Conservation (phyloP, 2,113 vertebrate species). For the Isichthys henryi region DNA sequence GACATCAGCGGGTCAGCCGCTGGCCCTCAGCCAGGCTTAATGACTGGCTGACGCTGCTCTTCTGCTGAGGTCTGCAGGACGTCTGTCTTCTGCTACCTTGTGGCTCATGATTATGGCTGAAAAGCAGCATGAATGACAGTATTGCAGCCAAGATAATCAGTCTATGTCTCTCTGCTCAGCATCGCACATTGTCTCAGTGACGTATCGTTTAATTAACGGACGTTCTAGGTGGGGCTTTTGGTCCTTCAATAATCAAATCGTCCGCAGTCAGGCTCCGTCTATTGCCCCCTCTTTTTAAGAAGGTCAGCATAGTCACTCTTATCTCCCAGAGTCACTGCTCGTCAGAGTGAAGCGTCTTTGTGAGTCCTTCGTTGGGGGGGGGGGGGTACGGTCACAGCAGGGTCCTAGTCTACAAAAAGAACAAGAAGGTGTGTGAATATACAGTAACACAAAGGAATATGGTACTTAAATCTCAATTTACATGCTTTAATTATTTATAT, state of each 20-base stretch:
- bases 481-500: background rate
- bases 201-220: background rate
- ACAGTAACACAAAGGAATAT: background rate
- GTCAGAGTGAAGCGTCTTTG: background rate
- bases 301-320: background rate
- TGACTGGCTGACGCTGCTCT: background rate
- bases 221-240: background rate
- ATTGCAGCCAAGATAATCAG: background rate
- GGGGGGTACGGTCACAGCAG: background rate
- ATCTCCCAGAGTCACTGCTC: background rate
- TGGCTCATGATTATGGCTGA: background rate
- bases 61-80: background rate
- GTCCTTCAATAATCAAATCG: background rate
- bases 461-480: background rate
- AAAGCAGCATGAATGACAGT: background rate
- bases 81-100: background rate
- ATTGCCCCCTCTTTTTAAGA: too few relatives aligned
- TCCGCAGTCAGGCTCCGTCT: background rate
- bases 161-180: background rate
- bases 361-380: background rate
- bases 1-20: background rate
- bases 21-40: background rate
- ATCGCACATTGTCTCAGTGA: background rate
- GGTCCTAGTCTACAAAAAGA: background rate
- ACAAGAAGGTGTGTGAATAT: background rate